These are phyloP conservation scores for Habrosyne pyritoides DNA, from an alignment of 2,888 invertebrate genomes.

Conservation along the genomic window DNA sequence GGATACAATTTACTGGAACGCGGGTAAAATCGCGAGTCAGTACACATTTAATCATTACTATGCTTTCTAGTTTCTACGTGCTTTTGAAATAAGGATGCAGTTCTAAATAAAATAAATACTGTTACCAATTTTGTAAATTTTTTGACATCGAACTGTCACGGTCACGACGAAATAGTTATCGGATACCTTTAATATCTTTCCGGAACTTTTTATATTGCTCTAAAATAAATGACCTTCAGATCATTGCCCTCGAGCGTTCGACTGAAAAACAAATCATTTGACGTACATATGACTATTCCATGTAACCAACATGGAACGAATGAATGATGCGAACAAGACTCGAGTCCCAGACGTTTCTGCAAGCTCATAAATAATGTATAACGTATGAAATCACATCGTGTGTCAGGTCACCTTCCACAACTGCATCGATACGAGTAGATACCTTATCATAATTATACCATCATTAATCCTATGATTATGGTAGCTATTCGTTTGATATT, in stretches of 20 bases:
- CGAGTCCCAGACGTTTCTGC: not conserved
- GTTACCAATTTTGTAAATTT: not conserved
- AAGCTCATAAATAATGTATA: not conserved
- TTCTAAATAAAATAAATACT: not conserved
- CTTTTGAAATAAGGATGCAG: not conserved
- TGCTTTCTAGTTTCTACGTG: not conserved
- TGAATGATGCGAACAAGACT: not conserved
- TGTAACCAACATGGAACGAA: not conserved
- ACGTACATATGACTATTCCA: not conserved
- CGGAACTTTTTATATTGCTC: slow-evolving; percentile 24
- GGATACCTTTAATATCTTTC: slow-evolving; percentile 11
- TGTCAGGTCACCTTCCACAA: not conserved
- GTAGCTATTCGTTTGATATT: not conserved
- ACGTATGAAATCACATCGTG: not conserved
- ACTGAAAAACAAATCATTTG: not conserved
- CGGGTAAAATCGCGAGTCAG: too few species aligned
- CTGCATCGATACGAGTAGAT: not conserved
- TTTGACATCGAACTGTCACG: not conserved
- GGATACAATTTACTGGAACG: too few species aligned
- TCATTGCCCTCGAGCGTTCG: slow-evolving; percentile 30
- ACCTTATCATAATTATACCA: not conserved
- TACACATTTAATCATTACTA: not conserved
- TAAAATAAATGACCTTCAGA: slow-evolving; percentile 33
- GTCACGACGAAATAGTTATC: slow-evolving; percentile 1
- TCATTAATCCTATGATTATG: not conserved